Conservation (phyloP, 2,113 vertebrate species). For the Phalacrocorax brasilianus region DNA sequence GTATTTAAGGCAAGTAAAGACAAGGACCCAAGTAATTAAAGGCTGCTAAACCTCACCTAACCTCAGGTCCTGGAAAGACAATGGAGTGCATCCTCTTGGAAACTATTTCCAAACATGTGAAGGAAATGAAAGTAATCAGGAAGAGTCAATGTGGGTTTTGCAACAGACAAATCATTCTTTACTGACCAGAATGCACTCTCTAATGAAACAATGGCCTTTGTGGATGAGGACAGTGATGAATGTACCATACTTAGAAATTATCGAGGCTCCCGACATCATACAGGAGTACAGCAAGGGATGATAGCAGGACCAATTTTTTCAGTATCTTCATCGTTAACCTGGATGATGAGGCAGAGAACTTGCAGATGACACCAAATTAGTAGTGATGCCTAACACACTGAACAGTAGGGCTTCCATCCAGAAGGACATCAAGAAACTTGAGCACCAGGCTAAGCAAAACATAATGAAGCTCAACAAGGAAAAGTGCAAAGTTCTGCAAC, state of each 20-base stretch:
- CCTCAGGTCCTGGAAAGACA: background rate
- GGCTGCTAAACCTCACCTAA: background rate
- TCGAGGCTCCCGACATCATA: background rate
- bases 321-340: background rate
- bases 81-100: background rate
- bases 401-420: background rate
- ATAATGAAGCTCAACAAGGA: background rate
- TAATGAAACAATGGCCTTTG: background rate
- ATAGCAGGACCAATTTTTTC: background rate
- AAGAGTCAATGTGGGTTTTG: background rate
- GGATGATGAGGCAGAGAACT: background rate
- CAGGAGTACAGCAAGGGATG: background rate
- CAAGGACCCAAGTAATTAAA: background rate
- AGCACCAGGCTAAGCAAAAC: background rate
- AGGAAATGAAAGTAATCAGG: background rate
- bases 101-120: background rate
- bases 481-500: background rate
- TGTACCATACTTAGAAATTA: background rate
- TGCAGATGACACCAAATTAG: background rate
- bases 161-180: background rate
- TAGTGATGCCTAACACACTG: fast-evolving
- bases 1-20: background rate
- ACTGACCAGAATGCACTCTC: background rate
- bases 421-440: background rate
- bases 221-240: background rate